Conservation (phyloP, 2,797 vertebrate genomes). For the Poecile montanus region DNA sequence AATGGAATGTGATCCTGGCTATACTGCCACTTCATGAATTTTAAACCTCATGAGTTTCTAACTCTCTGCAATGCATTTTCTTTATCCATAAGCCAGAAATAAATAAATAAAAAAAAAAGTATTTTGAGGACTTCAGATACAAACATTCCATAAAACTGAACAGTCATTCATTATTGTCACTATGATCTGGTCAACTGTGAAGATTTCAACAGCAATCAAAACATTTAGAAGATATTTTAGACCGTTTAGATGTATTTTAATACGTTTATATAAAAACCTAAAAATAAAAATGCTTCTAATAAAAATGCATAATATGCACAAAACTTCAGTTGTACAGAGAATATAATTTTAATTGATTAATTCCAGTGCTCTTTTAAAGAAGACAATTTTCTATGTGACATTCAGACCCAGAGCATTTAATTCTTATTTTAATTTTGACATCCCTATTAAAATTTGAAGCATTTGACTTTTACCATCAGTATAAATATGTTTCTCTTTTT, state of each 20-base stretch:
- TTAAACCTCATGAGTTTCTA: background rate
- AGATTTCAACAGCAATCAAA: background rate
- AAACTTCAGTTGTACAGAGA: background rate
- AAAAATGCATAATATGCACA: background rate
- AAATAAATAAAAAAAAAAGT: background rate
- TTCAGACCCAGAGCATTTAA: background rate
- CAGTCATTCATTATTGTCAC: background rate
- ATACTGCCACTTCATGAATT: background rate
- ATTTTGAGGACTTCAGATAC: background rate
- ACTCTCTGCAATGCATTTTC: background rate
- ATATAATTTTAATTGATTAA: background rate
- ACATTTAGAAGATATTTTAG: background rate
- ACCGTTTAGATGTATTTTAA: background rate
- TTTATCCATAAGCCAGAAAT: background rate
- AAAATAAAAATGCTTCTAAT: background rate
- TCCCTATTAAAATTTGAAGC: background rate
- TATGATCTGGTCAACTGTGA: background rate
- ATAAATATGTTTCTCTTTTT: constrained; percentile 13
- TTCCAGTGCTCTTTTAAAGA: background rate
- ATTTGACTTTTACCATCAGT: constrained; percentile 11
- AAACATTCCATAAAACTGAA: background rate
- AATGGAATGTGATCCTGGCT: background rate
- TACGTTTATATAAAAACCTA: background rate
- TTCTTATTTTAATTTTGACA: constrained; percentile 4
- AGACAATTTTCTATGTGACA: background rate